These are phyloP conservation scores for Phasianus colchicus DNA, from an alignment of 2,113 vertebrate species.

Conservation along the genomic window DNA sequence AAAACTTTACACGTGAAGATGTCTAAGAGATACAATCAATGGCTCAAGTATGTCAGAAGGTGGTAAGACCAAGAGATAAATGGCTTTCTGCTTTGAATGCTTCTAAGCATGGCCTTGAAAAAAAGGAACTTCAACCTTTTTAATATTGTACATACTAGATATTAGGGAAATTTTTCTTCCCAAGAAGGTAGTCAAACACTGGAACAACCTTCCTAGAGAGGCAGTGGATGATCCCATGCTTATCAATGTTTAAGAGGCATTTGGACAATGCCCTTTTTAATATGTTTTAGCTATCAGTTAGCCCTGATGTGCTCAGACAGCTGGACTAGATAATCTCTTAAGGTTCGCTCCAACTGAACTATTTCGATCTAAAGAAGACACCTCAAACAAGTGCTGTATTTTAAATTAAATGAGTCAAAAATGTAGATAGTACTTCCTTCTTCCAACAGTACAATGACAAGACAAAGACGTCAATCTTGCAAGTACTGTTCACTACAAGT, in stretches of 20 bases:
- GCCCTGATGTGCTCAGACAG: no score
- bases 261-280: no score
- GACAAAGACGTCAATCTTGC: background rate
- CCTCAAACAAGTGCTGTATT: background rate
- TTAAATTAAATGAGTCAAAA: background rate
- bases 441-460: background rate
- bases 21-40: background rate
- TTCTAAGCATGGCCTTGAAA: background rate
- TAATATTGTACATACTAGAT: no score
- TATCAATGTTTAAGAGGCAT: no score
- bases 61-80: fast-evolving
- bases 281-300: no score
- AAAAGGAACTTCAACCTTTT: background rate
- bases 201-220: no score
- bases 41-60: background rate
- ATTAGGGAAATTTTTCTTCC: no score
- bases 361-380: background rate
- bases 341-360: background rate
- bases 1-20: background rate
- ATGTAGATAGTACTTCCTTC: background rate
- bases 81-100: background rate
- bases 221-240: no score
- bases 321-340: background rate
- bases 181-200: no score
- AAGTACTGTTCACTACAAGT: background rate